Evolutionary conservation across 92 coral and sea anemone genomes (phyloP).

Genomic region (Parazoanthus swiftii): DNA sequence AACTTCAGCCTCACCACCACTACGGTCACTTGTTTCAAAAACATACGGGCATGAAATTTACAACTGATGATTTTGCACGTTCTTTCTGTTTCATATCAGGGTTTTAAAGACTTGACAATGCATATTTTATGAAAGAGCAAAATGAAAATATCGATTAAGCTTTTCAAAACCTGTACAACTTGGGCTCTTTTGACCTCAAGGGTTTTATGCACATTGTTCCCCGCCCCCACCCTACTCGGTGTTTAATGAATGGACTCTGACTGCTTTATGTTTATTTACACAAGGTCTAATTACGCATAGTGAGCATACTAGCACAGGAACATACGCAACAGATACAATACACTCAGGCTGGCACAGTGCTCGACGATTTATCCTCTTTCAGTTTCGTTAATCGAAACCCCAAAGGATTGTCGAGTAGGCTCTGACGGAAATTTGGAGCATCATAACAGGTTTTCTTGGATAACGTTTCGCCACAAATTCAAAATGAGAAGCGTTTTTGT

Average conservation of each 20-base stretch:
- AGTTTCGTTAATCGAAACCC: not conserved
- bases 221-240: too few relatives aligned
- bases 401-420: not conserved
- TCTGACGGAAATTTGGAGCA: not conserved
- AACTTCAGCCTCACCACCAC: too few relatives aligned
- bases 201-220: too few relatives aligned
- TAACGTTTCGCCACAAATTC: not conserved
- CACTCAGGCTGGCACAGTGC: not conserved
- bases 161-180: too few relatives aligned
- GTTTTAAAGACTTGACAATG: too few relatives aligned
- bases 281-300: constrained; percentile 39
- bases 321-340: constrained; percentile 1
- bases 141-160: too few relatives aligned
- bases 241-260: constrained; percentile 3
- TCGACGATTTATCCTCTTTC: not conserved
- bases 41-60: too few relatives aligned
- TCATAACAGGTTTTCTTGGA: not conserved
- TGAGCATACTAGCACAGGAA: constrained; percentile 15
- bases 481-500: constrained; percentile 4
- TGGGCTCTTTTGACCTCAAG: too few relatives aligned
- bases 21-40: too few relatives aligned
- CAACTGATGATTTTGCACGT: too few relatives aligned
- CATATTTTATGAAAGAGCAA: too few relatives aligned
- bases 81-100: too few relatives aligned
- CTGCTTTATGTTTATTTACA: constrained; percentile 36